Percentiles rank a stretch among this genome's conserved stretches.
Conservation (phyloP, 2,888 invertebrate species). For the Epinotia brunnichana region DNA sequence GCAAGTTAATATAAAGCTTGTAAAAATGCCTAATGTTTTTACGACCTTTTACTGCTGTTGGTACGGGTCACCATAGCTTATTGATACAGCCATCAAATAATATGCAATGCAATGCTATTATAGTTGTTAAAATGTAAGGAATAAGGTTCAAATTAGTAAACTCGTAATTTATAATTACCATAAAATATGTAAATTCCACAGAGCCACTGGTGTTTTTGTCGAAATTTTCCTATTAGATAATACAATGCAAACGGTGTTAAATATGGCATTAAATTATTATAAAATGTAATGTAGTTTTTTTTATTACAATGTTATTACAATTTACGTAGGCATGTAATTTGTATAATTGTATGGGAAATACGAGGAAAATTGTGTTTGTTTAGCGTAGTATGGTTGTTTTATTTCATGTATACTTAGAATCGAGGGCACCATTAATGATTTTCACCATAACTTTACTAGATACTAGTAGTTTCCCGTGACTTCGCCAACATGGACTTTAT, state of each 20-base stretch:
- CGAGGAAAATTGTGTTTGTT: background rate
- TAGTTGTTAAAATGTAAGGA: background rate
- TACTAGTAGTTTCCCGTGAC: no score
- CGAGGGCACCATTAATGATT: no score
- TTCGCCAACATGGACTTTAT: no score
- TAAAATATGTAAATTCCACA: background rate
- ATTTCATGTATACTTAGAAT: background rate
- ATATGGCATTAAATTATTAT: slow-evolving; percentile 12
- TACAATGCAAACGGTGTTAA: slow-evolving; percentile 3
- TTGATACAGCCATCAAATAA: background rate
- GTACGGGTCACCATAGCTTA: background rate
- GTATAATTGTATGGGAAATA: background rate
- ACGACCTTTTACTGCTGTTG: background rate
- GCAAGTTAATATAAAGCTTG: no score
- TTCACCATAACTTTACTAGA: no score
- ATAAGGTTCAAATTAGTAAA: background rate
- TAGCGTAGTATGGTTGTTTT: background rate
- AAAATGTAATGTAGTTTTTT: background rate
- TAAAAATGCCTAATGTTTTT: no score
- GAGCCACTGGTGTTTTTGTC: background rate
- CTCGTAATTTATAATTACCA: background rate
- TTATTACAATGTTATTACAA: slow-evolving; percentile 10
- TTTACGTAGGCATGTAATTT: slow-evolving; percentile 8
- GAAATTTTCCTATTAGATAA: slow-evolving; percentile 29
- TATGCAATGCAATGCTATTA: no score